Conservation (phyloP, 1,140 invertebrate species). For the Caenorhabditis latens region DNA sequence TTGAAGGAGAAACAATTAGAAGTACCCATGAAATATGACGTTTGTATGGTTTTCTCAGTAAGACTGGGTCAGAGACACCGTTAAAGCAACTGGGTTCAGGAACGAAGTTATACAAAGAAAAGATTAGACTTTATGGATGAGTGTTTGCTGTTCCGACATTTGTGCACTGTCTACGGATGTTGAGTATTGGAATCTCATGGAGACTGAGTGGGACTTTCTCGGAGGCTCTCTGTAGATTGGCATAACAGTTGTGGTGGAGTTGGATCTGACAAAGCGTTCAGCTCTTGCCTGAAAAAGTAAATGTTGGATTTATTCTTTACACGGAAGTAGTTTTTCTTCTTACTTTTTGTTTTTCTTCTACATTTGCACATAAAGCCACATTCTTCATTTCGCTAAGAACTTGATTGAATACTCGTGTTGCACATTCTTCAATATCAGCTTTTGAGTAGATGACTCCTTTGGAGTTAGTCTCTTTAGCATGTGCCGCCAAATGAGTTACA, state of each 20-base stretch:
- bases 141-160: not conserved
- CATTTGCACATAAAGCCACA: conserved; percentile 58
- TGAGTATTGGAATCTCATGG: conserved; percentile 28
- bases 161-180: conserved; percentile 7
- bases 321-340: not conserved
- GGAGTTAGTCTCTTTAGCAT: not conserved
- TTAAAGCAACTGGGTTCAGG: not conserved
- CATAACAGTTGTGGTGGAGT: not conserved
- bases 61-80: not conserved
- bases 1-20: not conserved
- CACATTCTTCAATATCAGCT: conserved; percentile 54
- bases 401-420: conserved; percentile 58
- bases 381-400: conserved; percentile 61
- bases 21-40: not conserved
- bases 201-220: conserved; percentile 34
- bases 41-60: not conserved
- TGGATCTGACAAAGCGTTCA: conserved; percentile 20
- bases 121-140: not conserved
- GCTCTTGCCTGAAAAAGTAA: not conserved
- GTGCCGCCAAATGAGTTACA: conserved; percentile 9
- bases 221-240: conserved; percentile 28
- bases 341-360: conserved; percentile 57
- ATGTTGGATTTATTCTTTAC: not conserved
- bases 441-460: conserved; percentile 44
- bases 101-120: not conserved